These are phyloP conservation scores for Syndactyla subalaris DNA, from an alignment of 2,797 vertebrate genomes.

Conservation along the genomic window DNA sequence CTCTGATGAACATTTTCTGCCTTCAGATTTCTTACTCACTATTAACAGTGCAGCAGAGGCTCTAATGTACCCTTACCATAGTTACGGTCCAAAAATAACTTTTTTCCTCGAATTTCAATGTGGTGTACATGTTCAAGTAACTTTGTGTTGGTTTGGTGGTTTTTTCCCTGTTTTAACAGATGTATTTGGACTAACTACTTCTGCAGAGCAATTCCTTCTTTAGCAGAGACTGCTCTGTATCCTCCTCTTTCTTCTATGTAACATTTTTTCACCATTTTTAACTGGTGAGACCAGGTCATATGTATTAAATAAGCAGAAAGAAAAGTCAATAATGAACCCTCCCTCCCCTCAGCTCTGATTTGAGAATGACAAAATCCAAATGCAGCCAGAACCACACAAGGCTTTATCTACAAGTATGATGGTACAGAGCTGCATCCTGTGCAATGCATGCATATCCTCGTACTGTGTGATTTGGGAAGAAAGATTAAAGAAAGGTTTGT, in stretches of 20 bases:
- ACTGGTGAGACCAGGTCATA: neutral
- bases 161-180: neutral
- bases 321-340: neutral
- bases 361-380: neutral
- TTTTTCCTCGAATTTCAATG: neutral
- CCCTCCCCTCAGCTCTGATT: neutral
- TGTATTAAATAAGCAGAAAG: neutral
- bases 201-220: neutral
- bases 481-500: neutral
- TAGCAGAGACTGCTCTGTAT: neutral
- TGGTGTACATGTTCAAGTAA: neutral
- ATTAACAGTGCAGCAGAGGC: neutral
- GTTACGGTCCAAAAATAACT: neutral
- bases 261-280: neutral
- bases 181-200: neutral
- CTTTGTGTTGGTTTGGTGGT: neutral
- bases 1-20: neutral
- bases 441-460: neutral
- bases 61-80: neutral
- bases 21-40: neutral
- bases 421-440: rapidly evolving
- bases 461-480: neutral
- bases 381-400: neutral
- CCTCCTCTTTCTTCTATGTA: neutral
- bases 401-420: neutral